Base-by-base conservation (phyloP, 1,140 invertebrate genomes). In the Megalonaias nervosa region DNA sequence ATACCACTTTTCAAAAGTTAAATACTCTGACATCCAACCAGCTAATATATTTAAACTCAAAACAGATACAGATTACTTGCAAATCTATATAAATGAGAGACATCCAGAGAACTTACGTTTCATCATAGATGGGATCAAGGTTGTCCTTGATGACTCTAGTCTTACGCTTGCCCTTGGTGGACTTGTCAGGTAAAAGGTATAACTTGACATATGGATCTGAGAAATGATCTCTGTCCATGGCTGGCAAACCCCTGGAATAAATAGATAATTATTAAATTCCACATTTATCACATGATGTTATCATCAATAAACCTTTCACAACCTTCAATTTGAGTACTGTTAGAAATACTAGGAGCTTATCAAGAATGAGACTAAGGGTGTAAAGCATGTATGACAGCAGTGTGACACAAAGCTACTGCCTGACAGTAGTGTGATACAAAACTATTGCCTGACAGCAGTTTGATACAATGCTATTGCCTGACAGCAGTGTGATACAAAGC, bases 181-280 rank as follows among this genome's bases (percentile, higher is more conserved):
- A 84, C 57, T 86, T 86, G 80, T 97, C 97, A 0, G 97, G 97
- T 59, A 98, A 91, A 59, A 99, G 92, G 89, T 98, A 98, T 23
- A 98, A 90, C 87, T 98, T 97, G 0, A 98, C 96, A 89, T 98
- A 98, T 0, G 97, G 97, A 92, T 99, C 97, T 1, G 97, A 97
- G 82, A 98, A 94, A 88, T 96, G 96, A 70, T 93, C 93, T 21
- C 95, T 94, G 91, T 97, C 97, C 82, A 96, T 96, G 26, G 96
- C 89, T 11, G 96, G 95, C 75, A 98, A 93, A 91, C 97, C 95
- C 17, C 91, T 92, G 88, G 19, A 31, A 31, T 92, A 92, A 76
- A 65, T 16, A 71, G 57, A 31, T 31, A 31, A 31, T 31, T 31
- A 31, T 31, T 31, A 31, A 31, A 31, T 31, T 31, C 26, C 26